These are phyloP conservation scores for Thalpophila matura DNA, from an alignment of 2,888 invertebrate species.

Conservation along the genomic window DNA sequence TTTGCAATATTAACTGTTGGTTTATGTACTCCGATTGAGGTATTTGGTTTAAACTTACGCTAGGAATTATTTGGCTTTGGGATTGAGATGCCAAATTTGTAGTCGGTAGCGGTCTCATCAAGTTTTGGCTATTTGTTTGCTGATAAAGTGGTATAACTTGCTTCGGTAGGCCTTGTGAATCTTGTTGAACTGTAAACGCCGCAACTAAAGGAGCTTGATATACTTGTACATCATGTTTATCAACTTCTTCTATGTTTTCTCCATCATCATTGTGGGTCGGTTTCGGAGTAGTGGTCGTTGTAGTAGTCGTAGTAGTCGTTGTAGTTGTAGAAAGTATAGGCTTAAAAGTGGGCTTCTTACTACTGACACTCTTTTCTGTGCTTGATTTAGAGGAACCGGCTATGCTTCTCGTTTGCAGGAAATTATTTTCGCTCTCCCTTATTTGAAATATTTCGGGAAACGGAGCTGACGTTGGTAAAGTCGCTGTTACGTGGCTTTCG, in stretches of 20 bases:
- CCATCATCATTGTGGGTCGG: constrained; percentile 93
- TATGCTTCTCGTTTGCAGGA: constrained; percentile 85
- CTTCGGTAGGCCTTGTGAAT: constrained; percentile 94
- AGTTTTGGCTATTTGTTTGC: constrained; percentile 75
- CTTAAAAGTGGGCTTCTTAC: constrained; percentile 69
- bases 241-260: constrained; percentile 92
- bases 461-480: constrained; percentile 81
- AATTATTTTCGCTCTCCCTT: constrained; percentile 77
- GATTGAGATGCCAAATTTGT: constrained; percentile 68
- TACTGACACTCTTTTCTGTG: constrained; percentile 67
- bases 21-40: constrained; percentile 76
- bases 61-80: constrained; percentile 58
- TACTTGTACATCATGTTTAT: constrained; percentile 94
- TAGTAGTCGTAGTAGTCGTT: constrained; percentile 87
- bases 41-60: constrained; percentile 64
- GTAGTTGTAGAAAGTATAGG: constrained; percentile 67
- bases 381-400: constrained; percentile 72
- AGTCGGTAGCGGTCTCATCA: constrained; percentile 62
- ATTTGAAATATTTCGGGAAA: constrained; percentile 85
- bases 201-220: constrained; percentile 95
- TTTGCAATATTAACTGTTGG: constrained; percentile 83
- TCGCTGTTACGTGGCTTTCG: constrained; percentile 83
- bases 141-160: constrained; percentile 94
- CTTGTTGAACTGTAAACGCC: constrained; percentile 96
- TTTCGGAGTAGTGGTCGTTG: constrained; percentile 91